phyloP scores from a whole-genome alignment of 2,888 invertebrate species.

The Ptychoptera albimana region DNA sequence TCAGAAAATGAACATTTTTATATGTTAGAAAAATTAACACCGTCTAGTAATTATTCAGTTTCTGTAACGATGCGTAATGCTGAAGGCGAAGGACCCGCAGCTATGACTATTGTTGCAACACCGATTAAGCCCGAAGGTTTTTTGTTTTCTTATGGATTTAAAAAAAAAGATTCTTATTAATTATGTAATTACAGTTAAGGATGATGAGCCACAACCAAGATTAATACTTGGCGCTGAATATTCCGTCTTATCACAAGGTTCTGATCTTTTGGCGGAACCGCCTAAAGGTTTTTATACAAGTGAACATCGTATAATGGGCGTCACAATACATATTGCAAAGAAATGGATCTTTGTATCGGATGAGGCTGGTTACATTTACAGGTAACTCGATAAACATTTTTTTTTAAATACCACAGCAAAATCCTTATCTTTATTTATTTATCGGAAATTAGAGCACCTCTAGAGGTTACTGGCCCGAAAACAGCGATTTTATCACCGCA shows the following conservation, averaged over 20 bases:
- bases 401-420: background rate
- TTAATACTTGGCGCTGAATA: constrained; percentile 54
- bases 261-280: constrained; percentile 18
- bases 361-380: constrained; percentile 46
- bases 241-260: constrained; percentile 47
- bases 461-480: constrained; percentile 17
- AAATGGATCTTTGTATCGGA: constrained; percentile 65
- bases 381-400: constrained; percentile 16
- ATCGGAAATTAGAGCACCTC: constrained; percentile 12
- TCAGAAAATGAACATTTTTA: constrained; percentile 52
- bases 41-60: constrained; percentile 59
- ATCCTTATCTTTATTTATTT: constrained; percentile 11
- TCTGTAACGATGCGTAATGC: constrained; percentile 65
- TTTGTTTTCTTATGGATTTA: too few relatives aligned
- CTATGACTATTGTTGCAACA: constrained; percentile 46
- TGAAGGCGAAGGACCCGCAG: constrained; percentile 62
- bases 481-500: constrained; percentile 38
- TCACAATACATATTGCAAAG: constrained; percentile 59
- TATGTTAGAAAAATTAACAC: constrained; percentile 58
- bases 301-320: constrained; percentile 36
- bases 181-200: constrained; percentile 7
- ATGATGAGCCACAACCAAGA: constrained; percentile 13
- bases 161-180: too few relatives aligned
- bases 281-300: constrained; percentile 18
- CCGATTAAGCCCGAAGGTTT: constrained; percentile 28